Evolutionary conservation across 2,113 vertebrate species (phyloP).

Genomic region (Clupea harengus): DNA sequence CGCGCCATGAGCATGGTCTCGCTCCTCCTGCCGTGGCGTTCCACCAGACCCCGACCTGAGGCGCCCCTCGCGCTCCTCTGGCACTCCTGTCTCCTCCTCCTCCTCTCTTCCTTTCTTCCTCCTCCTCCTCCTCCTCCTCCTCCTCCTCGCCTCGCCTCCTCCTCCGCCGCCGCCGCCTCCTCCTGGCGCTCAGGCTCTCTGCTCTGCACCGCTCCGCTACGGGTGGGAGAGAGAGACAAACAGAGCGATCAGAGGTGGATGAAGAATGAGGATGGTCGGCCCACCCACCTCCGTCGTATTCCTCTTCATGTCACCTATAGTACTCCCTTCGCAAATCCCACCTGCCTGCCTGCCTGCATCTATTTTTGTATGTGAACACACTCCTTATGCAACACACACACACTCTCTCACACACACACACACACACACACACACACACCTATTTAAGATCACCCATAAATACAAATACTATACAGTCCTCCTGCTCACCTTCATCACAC

Average conservation of each 20-base stretch:
- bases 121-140: background rate
- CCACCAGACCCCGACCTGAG: background rate
- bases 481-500: conserved; percentile 19
- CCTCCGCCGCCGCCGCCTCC: background rate
- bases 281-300: background rate
- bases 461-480: background rate
- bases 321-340: background rate
- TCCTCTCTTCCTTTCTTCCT: background rate
- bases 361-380: conserved; percentile 12
- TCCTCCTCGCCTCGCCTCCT: background rate
- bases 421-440: background rate
- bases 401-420: no score
- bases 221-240: conserved; percentile 3
- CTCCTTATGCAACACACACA: background rate
- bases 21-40: conserved; percentile 41
- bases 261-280: background rate
- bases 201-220: conserved; percentile 2
- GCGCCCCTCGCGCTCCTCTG: background rate
- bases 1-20: conserved; percentile 93
- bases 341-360: conserved; percentile 18
- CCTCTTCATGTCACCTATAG: background rate
- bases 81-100: background rate
- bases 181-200: conserved; percentile 17
- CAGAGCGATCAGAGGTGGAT: background rate
- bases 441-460: conserved; percentile 8